phyloP scores from a whole-genome alignment of 2,888 invertebrate species.

The Hyppa rectilinea region DNA sequence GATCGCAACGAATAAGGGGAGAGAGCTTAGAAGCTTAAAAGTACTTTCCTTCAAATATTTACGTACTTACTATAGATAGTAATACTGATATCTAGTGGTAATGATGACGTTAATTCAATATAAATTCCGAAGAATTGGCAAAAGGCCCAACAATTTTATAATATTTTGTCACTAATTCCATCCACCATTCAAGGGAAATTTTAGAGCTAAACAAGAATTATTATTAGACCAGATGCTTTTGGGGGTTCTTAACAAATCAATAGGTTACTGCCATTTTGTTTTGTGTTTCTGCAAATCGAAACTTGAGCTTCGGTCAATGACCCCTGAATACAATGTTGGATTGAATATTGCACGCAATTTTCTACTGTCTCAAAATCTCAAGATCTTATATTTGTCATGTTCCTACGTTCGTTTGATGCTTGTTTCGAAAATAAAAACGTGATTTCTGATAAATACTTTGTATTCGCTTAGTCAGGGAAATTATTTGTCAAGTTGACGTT shows the following conservation, averaged over 20 bases:
- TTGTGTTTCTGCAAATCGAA: conserved; percentile 5
- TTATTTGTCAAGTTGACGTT: no score
- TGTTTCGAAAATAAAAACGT: not conserved
- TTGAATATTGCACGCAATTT: conserved; percentile 20
- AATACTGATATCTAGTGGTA: not conserved
- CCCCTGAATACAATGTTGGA: not conserved
- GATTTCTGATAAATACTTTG: not conserved
- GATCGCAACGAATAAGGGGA: not conserved
- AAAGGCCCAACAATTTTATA: not conserved
- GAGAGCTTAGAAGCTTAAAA: not conserved
- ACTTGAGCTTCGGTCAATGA: conserved; percentile 16
- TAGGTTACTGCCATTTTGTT: conserved; percentile 15
- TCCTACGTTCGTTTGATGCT: no score
- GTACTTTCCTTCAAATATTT: not conserved
- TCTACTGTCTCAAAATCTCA: not conserved
- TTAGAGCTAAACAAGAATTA: no score
- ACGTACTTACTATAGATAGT: no score
- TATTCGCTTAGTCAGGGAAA: no score
- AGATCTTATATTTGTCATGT: not conserved
- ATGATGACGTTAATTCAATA: not conserved
- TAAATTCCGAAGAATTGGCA: conserved; percentile 2
- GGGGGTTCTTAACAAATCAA: not conserved
- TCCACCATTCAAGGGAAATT: no score
- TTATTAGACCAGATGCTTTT: no score
- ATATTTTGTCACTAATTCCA: not conserved